Percentiles rank a stretch among this genome's conserved stretches.
phyloP scores from a whole-genome alignment of 2,888 invertebrate genomes.

The Oscheius onirici region DNA sequence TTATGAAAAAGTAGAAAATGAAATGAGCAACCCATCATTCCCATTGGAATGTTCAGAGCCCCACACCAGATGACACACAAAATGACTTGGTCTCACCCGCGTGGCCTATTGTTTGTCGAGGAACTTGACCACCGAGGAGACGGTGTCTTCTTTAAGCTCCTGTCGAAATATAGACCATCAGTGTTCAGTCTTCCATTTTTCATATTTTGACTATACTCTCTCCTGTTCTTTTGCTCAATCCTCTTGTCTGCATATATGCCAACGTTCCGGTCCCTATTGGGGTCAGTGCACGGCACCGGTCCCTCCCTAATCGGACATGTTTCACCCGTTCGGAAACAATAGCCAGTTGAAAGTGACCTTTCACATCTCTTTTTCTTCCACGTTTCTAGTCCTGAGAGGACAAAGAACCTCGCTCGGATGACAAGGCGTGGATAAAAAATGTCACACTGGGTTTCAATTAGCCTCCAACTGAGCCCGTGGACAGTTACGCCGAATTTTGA shows the following conservation, averaged over 20 bases:
- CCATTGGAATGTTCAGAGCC: neutral
- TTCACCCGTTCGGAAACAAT: conserved; percentile 25
- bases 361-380: neutral
- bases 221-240: conserved; percentile 5
- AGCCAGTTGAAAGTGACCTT: neutral
- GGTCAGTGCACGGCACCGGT: conserved; percentile 29
- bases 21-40: no score
- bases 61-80: neutral
- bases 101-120: no score
- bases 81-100: neutral
- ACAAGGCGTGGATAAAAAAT: no score
- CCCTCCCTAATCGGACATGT: conserved; percentile 27
- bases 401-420: no score
- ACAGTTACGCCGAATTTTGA: no score
- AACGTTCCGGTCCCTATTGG: conserved; percentile 30
- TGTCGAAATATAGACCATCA: neutral
- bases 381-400: no score
- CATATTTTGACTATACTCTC: neutral
- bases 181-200: neutral
- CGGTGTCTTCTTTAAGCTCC: neutral
- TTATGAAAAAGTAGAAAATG: no score
- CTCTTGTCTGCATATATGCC: conserved; percentile 15
- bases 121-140: neutral
- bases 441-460: no score
- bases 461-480: no score